These are phyloP conservation scores for Leptonema lineaticorne DNA, from an alignment of 1,140 invertebrate species.

Conservation along the genomic window DNA sequence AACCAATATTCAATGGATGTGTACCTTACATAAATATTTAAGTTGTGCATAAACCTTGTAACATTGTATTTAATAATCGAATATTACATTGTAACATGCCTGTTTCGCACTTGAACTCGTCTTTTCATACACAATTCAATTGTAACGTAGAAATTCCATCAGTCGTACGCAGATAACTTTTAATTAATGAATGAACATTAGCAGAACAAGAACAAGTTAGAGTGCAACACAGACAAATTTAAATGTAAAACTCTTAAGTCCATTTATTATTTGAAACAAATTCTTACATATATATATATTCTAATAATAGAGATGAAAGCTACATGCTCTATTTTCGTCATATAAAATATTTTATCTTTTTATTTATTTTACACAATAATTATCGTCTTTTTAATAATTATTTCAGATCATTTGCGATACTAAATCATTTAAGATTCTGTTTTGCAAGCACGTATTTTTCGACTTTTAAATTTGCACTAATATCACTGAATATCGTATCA, in stretches of 20 bases:
- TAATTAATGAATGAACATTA: too few species aligned
- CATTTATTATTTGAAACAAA: constrained; percentile 5
- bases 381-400: background rate
- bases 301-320: constrained; percentile 19
- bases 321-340: constrained; percentile 17
- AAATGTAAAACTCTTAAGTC: too few species aligned
- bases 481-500: constrained; percentile 4
- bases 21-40: constrained; percentile 16
- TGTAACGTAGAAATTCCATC: too few species aligned
- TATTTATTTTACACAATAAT: constrained; percentile 18
- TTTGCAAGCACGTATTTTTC: background rate
- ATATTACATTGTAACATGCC: too few species aligned
- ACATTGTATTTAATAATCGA: constrained; percentile 10
- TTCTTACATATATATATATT: constrained; percentile 2
- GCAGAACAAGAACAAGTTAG: too few species aligned
- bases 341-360: constrained; percentile 23
- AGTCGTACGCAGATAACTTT: too few species aligned
- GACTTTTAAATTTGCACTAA: constrained; percentile 2
- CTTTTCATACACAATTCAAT: too few species aligned
- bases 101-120: too few species aligned
- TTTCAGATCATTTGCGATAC: background rate
- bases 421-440: background rate
- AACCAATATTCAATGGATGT: constrained; percentile 14
- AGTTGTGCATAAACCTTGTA: constrained; percentile 18
- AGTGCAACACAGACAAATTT: too few species aligned